Base-by-base conservation (phyloP, 2,113 vertebrate genomes). In the Pycnonotus jocosus region DNA sequence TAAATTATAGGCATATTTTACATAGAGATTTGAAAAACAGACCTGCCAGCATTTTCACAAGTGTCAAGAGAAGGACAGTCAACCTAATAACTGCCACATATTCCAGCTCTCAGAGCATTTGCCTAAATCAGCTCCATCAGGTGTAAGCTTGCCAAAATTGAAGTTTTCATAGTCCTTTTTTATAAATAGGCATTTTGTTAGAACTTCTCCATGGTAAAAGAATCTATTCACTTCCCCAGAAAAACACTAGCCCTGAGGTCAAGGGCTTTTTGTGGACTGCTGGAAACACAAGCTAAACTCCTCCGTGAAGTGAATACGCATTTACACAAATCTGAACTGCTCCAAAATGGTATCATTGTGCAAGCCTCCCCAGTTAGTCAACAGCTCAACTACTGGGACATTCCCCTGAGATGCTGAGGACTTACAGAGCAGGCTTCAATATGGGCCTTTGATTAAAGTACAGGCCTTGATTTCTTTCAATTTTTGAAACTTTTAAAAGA, bases 151-250 rank as follows among this genome's bases (percentile, higher is more conserved):
- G 84, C 81, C 73, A 89, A 64, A 91, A 87, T 1, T 68, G 25
- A 84, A 79, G 38, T 78, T 94, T 92, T 69, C 19, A 1, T 81
- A 81, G 61, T 27, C 48, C 11, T 57, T 93, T 74, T 89, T 90
- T 91, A 65, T 89, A 87, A 90, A 68, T 37, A 89, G 28, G 12
- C 38, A 64, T 94, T 94, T 85, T 94, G 57, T 91, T 76, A 87
- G 17, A 87, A 64, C 61, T 85, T 81, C 83, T 86, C 14, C 40
- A 28, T 31, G 81, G n/a, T 69, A 86, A 90, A 93, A 88, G 45
- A 92, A 50, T 62, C 33, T 74, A 44, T 89, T 96, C 38, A 40
- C 40, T 90, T 96, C 79, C 65, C 15, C 87, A 91, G 70, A 82
- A 94, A 91, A 77, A 60, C 45, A 40, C 47, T 79, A 87, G 78